These are phyloP conservation scores for Sarcophaga rosellei DNA, from an alignment of 2,888 invertebrate genomes.

Conservation along the genomic window DNA sequence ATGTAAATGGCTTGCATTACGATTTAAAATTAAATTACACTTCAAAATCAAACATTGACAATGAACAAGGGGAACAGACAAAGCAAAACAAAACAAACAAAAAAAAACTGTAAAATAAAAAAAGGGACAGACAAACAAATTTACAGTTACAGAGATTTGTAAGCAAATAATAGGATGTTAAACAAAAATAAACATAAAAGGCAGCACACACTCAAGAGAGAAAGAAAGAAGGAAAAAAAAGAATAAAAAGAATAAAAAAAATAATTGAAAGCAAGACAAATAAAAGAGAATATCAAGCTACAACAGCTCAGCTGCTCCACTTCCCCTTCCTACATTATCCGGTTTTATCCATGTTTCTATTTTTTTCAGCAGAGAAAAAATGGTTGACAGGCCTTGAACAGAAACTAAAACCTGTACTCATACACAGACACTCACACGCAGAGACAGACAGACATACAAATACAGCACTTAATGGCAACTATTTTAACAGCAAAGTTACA, in stretches of 20 bases:
- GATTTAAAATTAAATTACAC: conserved; percentile 61
- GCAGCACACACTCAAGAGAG: background rate
- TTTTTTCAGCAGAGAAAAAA: background rate
- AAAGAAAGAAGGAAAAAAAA: background rate
- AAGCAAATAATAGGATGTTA: conserved; percentile 12
- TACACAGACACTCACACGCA: background rate
- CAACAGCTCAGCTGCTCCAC: no score
- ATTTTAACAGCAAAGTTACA: no score
- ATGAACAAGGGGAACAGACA: background rate
- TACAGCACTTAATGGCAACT: no score
- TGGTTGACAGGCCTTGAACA: conserved; percentile 14
- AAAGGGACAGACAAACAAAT: background rate
- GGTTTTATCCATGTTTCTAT: background rate
- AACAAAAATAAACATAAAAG: background rate
- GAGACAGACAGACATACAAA: background rate
- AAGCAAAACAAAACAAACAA: background rate
- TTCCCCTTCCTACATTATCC: no score
- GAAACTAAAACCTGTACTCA: background rate
- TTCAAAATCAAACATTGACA: conserved; percentile 56
- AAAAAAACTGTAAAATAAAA: no score
- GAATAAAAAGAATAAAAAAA: background rate
- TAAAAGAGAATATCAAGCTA: no score
- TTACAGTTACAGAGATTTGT: background rate
- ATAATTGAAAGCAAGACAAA: background rate
- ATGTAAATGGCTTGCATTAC: conserved; percentile 52